These are phyloP conservation scores for Holcopasites calliopsidis DNA, from an alignment of 1,140 invertebrate genomes.

Conservation along the genomic window DNA sequence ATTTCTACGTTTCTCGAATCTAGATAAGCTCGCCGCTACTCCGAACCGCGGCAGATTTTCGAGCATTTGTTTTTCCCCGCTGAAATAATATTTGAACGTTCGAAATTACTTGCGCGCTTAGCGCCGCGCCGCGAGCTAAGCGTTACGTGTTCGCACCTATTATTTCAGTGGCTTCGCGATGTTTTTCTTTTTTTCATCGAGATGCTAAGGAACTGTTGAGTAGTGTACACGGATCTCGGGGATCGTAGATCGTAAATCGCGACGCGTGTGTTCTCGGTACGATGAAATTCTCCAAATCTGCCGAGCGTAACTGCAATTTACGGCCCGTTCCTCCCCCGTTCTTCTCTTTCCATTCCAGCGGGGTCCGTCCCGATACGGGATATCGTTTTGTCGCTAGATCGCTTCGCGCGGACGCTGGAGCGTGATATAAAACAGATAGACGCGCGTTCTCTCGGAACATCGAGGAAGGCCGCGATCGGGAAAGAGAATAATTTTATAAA, in stretches of 20 bases:
- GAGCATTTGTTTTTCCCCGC: background rate
- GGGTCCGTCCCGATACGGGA: background rate
- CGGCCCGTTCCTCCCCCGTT: too few relatives aligned
- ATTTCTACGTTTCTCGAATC: background rate
- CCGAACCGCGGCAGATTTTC: too few relatives aligned
- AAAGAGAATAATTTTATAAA: conserved; percentile 16
- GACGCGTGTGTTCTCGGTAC: background rate
- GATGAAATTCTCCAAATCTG: too few relatives aligned
- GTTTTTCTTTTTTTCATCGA: background rate
- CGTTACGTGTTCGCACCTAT: background rate
- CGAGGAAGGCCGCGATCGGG: background rate
- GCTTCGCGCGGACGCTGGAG: background rate
- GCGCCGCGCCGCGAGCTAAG: too few relatives aligned
- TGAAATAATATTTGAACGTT: conserved; percentile 4
- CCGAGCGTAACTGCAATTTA: background rate
- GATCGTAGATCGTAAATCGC: background rate
- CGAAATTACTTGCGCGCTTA: background rate
- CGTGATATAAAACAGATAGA: conserved; percentile 2
- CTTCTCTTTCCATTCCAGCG: background rate
- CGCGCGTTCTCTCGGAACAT: background rate
- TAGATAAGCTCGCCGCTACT: background rate
- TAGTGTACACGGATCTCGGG: background rate
- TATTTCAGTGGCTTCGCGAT: background rate
- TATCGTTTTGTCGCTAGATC: too few relatives aligned
- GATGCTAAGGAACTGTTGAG: background rate